Conservation (phyloP, 2,797 vertebrate genomes). For the Bradypus variegatus region DNA sequence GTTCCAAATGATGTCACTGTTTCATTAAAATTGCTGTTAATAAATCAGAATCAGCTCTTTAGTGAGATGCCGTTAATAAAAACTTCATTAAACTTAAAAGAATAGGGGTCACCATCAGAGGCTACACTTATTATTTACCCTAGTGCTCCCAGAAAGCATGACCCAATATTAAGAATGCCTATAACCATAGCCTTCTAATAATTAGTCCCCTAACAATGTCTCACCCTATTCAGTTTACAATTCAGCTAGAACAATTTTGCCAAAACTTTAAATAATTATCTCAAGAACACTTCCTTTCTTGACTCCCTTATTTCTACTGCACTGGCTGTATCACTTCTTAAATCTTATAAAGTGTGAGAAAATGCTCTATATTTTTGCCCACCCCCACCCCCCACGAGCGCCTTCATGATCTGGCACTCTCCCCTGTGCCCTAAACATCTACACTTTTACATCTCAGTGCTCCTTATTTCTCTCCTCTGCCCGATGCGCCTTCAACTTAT, state of each 20-base stretch:
- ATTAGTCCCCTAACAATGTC: neutral
- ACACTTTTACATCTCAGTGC: neutral
- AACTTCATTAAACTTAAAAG: neutral
- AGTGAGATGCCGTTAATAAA: neutral
- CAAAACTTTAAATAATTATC: neutral
- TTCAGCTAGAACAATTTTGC: neutral
- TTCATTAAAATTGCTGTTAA: neutral
- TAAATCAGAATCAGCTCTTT: conserved; percentile 27
- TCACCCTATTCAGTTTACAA: neutral
- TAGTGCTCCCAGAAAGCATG: neutral
- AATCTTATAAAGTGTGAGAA: neutral
- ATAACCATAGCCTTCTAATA: neutral
- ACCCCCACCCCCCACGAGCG: neutral
- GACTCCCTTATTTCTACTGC: neutral
- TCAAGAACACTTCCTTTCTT: neutral
- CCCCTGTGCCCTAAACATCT: neutral
- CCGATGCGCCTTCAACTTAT: neutral
- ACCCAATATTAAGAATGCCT: neutral
- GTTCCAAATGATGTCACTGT: neutral
- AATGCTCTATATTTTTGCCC: neutral
- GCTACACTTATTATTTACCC: neutral
- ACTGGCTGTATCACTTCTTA: neutral
- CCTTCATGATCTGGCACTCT: neutral
- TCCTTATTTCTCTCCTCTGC: neutral
- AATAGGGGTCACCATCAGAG: neutral